These are phyloP conservation scores for Albula goreensis DNA, from an alignment of 2,113 vertebrate species.

Conservation along the genomic window DNA sequence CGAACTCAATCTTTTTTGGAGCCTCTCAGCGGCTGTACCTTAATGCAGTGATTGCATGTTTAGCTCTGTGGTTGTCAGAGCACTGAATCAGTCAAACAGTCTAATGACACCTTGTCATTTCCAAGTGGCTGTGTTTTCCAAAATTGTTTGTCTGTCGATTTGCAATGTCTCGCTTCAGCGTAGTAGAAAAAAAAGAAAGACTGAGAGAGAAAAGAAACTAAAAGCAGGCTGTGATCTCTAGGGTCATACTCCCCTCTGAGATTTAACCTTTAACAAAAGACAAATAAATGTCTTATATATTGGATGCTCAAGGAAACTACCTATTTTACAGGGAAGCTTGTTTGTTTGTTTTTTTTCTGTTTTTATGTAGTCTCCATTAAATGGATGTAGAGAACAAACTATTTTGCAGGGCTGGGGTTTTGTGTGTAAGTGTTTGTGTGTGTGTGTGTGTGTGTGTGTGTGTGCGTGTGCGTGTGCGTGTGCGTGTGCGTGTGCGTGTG, in stretches of 20 bases:
- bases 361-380: neutral
- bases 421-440: too few species aligned
- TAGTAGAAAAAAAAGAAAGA: conserved; percentile 49
- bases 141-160: conserved; percentile 85
- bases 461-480: too few species aligned
- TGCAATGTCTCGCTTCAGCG: conserved; percentile 77
- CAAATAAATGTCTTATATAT: conserved; percentile 49
- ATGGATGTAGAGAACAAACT: neutral
- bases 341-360: neutral
- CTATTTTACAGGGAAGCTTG: neutral
- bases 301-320: conserved; percentile 40
- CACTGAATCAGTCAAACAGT: conserved; percentile 86
- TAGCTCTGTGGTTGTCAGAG: conserved; percentile 87
- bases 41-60: conserved; percentile 99
- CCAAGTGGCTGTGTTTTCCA: conserved; percentile 82
- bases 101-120: conserved; percentile 96
- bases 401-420: too few species aligned
- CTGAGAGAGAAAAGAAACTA: conserved; percentile 39
- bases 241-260: conserved; percentile 13
- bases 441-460: too few species aligned
- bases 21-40: conserved; percentile 77
- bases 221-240: conserved; percentile 54
- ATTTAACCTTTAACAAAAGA: conserved; percentile 32
- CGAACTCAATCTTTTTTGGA: neutral
- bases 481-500: too few species aligned